Percentiles rank a stretch among this genome's conserved stretches.
These are phyloP conservation scores for Harpia harpyja DNA, from an alignment of 2,797 vertebrate species.

Conservation along the genomic window DNA sequence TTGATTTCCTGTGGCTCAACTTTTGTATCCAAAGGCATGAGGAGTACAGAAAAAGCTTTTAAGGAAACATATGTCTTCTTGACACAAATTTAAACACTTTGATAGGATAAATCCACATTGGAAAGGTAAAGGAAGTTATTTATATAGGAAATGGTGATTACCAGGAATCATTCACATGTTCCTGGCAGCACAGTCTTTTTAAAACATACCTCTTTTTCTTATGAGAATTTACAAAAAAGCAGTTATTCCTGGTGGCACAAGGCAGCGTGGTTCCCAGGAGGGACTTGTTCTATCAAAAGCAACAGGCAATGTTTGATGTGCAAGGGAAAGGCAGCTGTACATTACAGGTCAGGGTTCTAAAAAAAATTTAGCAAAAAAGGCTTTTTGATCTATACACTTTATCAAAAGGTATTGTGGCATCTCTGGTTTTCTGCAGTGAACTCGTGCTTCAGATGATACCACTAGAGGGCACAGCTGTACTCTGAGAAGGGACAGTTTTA, in stretches of 20 bases:
- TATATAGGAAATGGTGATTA: neutral
- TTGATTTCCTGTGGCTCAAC: neutral
- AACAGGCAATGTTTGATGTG: neutral
- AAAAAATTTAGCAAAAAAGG: neutral
- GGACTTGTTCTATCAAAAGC: neutral
- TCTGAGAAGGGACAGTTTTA: neutral
- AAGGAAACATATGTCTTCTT: neutral
- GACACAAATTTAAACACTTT: neutral
- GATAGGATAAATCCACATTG: neutral
- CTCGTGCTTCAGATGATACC: neutral
- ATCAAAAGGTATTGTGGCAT: neutral
- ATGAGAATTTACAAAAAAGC: neutral
- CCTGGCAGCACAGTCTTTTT: neutral
- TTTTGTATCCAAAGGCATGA: neutral
- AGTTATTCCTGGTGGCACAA: neutral
- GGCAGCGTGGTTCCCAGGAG: neutral
- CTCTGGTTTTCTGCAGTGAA: neutral
- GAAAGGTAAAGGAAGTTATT: neutral
- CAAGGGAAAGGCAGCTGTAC: neutral
- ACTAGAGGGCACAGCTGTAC: neutral
- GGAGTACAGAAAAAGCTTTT: neutral
- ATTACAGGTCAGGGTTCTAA: neutral
- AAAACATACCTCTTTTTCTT: neutral
- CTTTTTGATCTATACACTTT: neutral
- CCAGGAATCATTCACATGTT: neutral